phyloP scores from a whole-genome alignment of 53 echinoderm and acorn worm genomes.

The Antedon mediterranea region DNA sequence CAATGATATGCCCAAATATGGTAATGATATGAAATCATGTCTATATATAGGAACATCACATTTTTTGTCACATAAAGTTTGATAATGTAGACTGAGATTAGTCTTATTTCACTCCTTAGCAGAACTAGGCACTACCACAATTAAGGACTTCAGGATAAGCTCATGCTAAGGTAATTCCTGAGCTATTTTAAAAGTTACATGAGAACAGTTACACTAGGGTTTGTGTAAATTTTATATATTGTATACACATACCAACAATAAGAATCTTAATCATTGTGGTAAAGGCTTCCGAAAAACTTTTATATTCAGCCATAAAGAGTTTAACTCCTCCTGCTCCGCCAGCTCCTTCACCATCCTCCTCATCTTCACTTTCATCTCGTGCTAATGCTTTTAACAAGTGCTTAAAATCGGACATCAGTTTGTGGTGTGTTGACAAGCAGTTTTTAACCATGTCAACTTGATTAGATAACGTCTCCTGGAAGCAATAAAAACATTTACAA shows the following conservation, averaged over 20 bases:
- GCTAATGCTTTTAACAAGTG: constrained; percentile 66
- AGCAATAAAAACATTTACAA: background rate
- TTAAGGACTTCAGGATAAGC: too few species aligned
- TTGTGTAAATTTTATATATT: too few species aligned
- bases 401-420: constrained; percentile 90
- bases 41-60: too few species aligned
- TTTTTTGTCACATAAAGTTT: too few species aligned
- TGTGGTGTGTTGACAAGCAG: constrained; percentile 59
- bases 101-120: too few species aligned
- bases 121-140: too few species aligned
- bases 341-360: constrained; percentile 25
- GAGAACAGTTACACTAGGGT: too few species aligned
- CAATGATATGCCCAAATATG: too few species aligned
- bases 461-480: constrained; percentile 53
- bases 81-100: too few species aligned
- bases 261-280: constrained; percentile 56
- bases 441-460: constrained; percentile 64
- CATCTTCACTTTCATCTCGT: constrained; percentile 41
- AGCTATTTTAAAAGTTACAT: too few species aligned
- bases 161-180: too few species aligned
- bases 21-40: too few species aligned
- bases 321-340: constrained; percentile 35
- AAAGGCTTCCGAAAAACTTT: constrained; percentile 72
- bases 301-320: constrained; percentile 59
- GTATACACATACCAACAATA: constrained; percentile 34